Conservation (phyloP, 2,797 vertebrate species). For the Gastrophryne carolinensis region DNA sequence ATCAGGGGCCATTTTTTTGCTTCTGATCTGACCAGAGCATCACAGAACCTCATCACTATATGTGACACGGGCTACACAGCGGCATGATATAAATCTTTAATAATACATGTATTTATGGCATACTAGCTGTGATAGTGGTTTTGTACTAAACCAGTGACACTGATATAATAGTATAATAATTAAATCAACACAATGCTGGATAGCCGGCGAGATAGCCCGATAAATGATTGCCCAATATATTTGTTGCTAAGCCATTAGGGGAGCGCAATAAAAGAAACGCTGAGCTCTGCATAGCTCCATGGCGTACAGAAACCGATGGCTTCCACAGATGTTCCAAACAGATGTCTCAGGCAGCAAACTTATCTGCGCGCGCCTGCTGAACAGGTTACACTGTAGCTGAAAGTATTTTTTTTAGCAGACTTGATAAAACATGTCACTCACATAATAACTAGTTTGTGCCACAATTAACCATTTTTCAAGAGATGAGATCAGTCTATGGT, state of each 20-base stretch:
- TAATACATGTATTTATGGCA: neutral
- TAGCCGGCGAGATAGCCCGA: slow-evolving; percentile 31
- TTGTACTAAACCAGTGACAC: neutral
- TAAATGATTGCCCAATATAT: slow-evolving; percentile 46
- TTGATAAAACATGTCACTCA: slow-evolving; percentile 31
- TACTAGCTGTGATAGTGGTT: neutral
- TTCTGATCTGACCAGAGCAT: too few relatives aligned
- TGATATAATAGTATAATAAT: neutral
- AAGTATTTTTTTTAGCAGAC: slow-evolving; percentile 20
- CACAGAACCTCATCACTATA: neutral
- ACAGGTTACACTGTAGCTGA: slow-evolving; percentile 35
- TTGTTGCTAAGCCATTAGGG: slow-evolving; percentile 20
- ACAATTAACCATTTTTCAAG: slow-evolving; percentile 40
- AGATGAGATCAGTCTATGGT: slow-evolving; percentile 10
- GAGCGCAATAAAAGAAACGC: slow-evolving; percentile 37
- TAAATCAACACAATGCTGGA: slow-evolving; percentile 10
- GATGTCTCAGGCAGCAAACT: slow-evolving; percentile 49
- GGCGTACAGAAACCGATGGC: slow-evolving; percentile 33
- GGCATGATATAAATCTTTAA: neutral
- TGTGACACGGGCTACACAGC: neutral
- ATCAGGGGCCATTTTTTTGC: too few relatives aligned
- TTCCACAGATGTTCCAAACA: slow-evolving; percentile 47
- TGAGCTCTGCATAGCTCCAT: slow-evolving; percentile 40
- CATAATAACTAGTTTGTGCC: slow-evolving; percentile 1
- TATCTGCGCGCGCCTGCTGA: slow-evolving; percentile 32